Base-by-base conservation (phyloP, 2,113 vertebrate species). In the Pseudorasbora parva region DNA sequence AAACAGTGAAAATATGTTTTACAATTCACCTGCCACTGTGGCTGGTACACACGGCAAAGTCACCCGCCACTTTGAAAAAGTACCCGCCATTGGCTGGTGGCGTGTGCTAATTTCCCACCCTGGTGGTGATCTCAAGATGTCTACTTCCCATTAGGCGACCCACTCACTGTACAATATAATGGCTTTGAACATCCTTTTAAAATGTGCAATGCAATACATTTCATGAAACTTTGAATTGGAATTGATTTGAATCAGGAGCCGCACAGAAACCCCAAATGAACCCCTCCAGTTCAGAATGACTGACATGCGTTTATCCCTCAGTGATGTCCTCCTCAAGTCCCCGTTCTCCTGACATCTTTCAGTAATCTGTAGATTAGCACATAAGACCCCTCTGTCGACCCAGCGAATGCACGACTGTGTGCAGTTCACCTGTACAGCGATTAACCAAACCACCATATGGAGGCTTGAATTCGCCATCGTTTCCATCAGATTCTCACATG, bases 351-450 rank as follows among this genome's bases (percentile, higher is more conserved):
- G 59, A 27, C 62, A 59, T 75, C 57, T 47, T 77, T 21, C 8
- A 43, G 60, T 86, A 86, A 83, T 83, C 81, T 78, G 51, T 25
- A 43, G 81, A 79, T 83, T 71, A 82, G 47, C 14, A 15, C 23
- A 19, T 54, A 64, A 85, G 54, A 74, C 59, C 37, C 56, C 62
- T 78, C 81, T 21, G 27, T 43, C 45, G 6, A n/a, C 54, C 68
- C 59, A 25, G 33, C 78, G 41, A 59, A 59, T n/a, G 51, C 47
- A 7, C 7, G 43, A 59, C 17, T 47, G 27, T 21, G 33, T 8
- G n/a, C 74, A 30, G 66, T 43, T 72, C n/a, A 25, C 60, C 76
- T 69, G 51, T 73, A 74, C 27, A 74, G 54, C 59, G 56, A 75
- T 60, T 84, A 84, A 84, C 59, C 49, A 66, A 78, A 77, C 49